Evolutionary conservation across 2,113 vertebrate genomes (phyloP), one percentile per base, ranked within the genome.

Genomic region (Mustela lutreola): DNA sequence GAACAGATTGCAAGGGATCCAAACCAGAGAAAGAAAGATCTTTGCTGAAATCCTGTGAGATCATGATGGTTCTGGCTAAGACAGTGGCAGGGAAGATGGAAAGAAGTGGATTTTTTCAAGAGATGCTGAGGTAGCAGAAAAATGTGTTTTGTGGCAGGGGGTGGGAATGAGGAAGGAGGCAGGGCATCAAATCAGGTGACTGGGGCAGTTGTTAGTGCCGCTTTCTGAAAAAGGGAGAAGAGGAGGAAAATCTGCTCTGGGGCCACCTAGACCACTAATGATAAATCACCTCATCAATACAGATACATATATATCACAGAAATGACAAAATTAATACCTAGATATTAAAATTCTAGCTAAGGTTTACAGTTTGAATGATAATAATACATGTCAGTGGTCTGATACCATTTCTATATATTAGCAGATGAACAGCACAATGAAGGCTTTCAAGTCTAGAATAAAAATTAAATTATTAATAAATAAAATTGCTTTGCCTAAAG

Each of bases 401-500:
- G 11, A 22, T 82, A 56, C 53, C 96, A 83, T 82, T 90, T 97
- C 53, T 36, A 3, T 73, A 50, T 60, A 67, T 50, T 5, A 95
- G 33, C 81, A 89, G 21, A 62, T 62, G 24, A 62, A 62, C 1
- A 94, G 60, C 26, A 36, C 3, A 91, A 92, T 5, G 33, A 36
- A 84, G 84, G 63, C 60, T 95, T 98, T 81, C 79, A 95, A 96
- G 67, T 84, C 86, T 71, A 80, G 26, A 90, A 87, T 58, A 92
- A 95, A 56, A 67, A 84, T 50, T 71, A 28, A 93, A 63, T 95
- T 96, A 95, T 89, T 95, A 95, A 96, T 50, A 97, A 89, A 91
- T 2, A 97, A 97, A 62, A 60, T 39, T 89, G 50, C 56, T 97
- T 92, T 75, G 36, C 75, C 92, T 91, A 58, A 94, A 97, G 65